Base-by-base conservation (phyloP, 1,140 invertebrate species). In the Delia radicum region DNA sequence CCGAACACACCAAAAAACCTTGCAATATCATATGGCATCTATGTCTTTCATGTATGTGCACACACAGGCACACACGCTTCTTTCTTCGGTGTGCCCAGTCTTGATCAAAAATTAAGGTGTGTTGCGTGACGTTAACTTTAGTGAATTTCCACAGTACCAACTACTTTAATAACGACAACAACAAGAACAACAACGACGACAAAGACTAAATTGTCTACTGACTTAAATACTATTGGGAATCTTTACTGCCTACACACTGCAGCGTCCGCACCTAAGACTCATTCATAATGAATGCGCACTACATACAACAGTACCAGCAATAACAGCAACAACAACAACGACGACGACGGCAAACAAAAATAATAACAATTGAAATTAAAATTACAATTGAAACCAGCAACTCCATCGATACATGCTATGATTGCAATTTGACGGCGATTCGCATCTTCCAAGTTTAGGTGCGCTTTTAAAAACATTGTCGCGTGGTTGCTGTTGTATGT, bases 371-470 rank as follows among this genome's bases (percentile, higher is more conserved):
- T 67, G 37, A 77, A 55, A 55, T 55, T 55, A 55, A 55, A 55
- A 74, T 69, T 74, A 72, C 67, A 74, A 65, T 42, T 71, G 76
- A 65, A 74, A 55, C n/a, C 73, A 73, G 73, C 18, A 74, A 62
- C 61, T 76, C 74, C 28, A 67, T 71, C 29, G 48, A 55, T 55
- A 15, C 21, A 48, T 42, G 13, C 12, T 8, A 61, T 27, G 72
- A 46, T 46, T 46, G 33, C 24, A 15, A 13, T 31, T 26, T 46
- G 42, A 55, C 27, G 24, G 27, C n/a, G 74, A 75, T 69, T 67
- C 62, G 24, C 74, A 75, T 69, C 65, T 67, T 37, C 37, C 37
- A 15, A 29, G 72, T 42, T 55, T 33, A 69, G 75, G 37, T 71
- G 75, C 63, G 61, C 73, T 73, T 74, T 74, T 73, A 33, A 74